A percentile compares a stretch with the other conserved stretches of the same genome.
phyloP scores from a whole-genome alignment of 2,797 vertebrate species.

The Diglossa cyanea region DNA sequence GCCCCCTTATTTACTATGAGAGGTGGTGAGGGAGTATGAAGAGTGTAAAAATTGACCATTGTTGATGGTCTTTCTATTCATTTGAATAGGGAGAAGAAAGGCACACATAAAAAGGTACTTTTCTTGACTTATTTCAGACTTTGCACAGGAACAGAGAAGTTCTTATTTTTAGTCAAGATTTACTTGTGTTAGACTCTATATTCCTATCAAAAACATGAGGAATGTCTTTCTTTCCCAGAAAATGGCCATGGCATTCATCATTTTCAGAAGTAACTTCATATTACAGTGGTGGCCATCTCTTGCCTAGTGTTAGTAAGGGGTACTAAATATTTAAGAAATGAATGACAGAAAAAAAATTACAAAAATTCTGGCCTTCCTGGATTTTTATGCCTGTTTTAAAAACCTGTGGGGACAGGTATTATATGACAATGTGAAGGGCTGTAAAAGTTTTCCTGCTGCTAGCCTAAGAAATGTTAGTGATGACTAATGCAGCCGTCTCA shows the following conservation, averaged over 20 bases:
- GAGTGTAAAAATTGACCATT: not conserved
- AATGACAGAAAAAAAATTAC: not conserved
- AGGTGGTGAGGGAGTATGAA: not conserved
- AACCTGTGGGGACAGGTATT: not conserved
- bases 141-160: not conserved
- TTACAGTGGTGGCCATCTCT: not conserved
- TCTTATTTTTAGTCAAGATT: not conserved
- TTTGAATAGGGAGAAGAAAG: not conserved
- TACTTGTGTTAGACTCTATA: not conserved
- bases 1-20: not conserved
- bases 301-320: not conserved
- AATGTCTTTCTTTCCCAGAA: not conserved
- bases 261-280: not conserved
- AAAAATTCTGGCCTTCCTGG: not conserved
- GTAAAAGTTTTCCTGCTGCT: slow-evolving; percentile 14
- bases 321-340: slow-evolving; percentile 31
- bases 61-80: not conserved
- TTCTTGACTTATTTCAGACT: not conserved
- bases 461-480: not conserved
- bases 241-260: not conserved
- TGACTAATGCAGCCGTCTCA: not conserved
- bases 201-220: not conserved
- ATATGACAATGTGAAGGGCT: not conserved
- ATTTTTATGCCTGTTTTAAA: not conserved
- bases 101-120: not conserved